phyloP scores from a whole-genome alignment of 2,797 vertebrate genomes.

The Lepilemur ruficaudatus region DNA sequence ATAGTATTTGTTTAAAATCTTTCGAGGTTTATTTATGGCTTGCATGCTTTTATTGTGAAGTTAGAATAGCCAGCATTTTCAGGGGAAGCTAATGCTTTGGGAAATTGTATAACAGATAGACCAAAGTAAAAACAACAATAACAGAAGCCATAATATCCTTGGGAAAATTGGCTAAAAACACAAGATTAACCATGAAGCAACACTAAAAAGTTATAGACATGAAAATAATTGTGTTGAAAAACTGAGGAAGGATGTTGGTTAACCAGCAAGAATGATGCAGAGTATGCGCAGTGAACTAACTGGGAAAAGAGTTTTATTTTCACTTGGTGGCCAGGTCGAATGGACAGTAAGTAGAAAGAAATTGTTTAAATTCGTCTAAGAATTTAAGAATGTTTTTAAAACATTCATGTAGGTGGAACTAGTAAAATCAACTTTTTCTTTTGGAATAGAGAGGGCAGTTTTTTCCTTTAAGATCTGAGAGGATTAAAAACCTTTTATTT shows the following conservation, averaged over 20 bases:
- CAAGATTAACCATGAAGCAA: slow-evolving; percentile 8
- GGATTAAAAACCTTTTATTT: slow-evolving; percentile 11
- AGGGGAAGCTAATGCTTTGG: not conserved
- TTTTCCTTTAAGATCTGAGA: not conserved
- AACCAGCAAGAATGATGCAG: not conserved
- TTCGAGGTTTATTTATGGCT: not conserved
- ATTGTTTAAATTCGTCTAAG: not conserved
- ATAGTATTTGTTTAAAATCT: not conserved
- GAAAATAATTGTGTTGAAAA: slow-evolving; percentile 29
- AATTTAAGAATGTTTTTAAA: slow-evolving; percentile 24
- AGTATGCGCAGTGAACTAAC: not conserved
- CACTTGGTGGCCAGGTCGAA: not conserved
- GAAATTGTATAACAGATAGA: slow-evolving; percentile 3
- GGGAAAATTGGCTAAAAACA: slow-evolving; percentile 35
- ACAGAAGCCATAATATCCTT: not conserved
- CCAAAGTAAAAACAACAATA: not conserved
- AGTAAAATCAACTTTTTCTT: not conserved
- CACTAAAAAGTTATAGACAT: not conserved
- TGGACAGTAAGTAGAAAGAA: not conserved
- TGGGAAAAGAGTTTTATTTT: not conserved
- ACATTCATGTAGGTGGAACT: not conserved
- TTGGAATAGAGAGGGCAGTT: not conserved
- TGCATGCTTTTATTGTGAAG: not conserved
- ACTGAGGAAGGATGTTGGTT: not conserved
- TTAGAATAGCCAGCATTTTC: slow-evolving; percentile 16